A percentile compares a stretch with the other conserved stretches of the same genome.
phyloP scores from a whole-genome alignment of 1,140 invertebrate genomes.

The Capitella teleta region DNA sequence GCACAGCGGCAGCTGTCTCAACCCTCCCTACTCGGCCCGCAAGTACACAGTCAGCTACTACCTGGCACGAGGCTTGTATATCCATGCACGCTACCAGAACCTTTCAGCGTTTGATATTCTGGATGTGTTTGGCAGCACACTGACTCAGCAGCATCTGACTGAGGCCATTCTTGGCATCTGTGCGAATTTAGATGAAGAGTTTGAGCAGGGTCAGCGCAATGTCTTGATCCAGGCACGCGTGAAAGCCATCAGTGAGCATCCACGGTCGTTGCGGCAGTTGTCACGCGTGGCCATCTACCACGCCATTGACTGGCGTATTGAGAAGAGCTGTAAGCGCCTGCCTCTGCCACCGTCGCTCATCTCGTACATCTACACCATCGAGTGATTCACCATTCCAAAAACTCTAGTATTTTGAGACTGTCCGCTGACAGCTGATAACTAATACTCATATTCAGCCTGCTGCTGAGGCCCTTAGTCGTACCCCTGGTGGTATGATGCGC shows the following conservation, averaged over 20 bases:
- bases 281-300: slow-evolving; percentile 10
- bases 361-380: slow-evolving; percentile 7
- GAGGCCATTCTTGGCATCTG: slow-evolving; percentile 8
- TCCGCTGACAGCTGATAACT: not conserved
- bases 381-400: too few species aligned
- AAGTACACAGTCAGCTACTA: slow-evolving; percentile 10
- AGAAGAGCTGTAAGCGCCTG: slow-evolving; percentile 3
- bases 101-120: slow-evolving; percentile 12
- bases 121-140: slow-evolving; percentile 12
- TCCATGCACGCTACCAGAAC: slow-evolving; percentile 14
- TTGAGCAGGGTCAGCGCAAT: slow-evolving; percentile 11
- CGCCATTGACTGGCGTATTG: slow-evolving; percentile 11
- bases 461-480: not conserved
- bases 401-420: not conserved
- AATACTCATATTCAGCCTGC: not conserved
- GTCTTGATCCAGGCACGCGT: slow-evolving; percentile 5
- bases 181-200: slow-evolving; percentile 11
- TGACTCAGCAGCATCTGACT: slow-evolving; percentile 6
- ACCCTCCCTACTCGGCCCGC: not conserved
- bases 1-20: slow-evolving; percentile 1
- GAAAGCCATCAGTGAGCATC: slow-evolving; percentile 2
- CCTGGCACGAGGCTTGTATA: slow-evolving; percentile 12
- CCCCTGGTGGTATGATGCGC: not conserved
- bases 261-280: slow-evolving; percentile 11
- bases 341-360: slow-evolving; percentile 11